phyloP scores from a whole-genome alignment of 2,888 invertebrate genomes.

The Rhorus exstirpatorius region DNA sequence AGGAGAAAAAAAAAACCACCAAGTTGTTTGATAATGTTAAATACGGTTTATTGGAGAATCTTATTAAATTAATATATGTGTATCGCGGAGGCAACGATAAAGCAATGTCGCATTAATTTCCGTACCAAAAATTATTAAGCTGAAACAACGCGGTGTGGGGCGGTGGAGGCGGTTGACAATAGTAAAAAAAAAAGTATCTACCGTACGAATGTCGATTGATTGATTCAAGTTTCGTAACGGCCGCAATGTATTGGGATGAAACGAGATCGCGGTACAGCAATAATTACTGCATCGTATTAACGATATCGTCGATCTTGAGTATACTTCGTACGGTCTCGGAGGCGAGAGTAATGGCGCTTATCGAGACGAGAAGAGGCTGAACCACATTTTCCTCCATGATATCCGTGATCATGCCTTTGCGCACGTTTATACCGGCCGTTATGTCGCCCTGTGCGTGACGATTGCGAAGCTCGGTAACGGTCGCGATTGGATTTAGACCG shows the following conservation, averaged over 20 bases:
- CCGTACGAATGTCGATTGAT: no score
- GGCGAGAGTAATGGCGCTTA: slow-evolving; percentile 96
- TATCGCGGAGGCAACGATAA: not conserved
- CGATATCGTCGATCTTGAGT: slow-evolving; percentile 99
- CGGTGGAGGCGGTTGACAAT: no score
- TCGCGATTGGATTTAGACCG: slow-evolving; percentile 96
- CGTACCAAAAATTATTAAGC: no score
- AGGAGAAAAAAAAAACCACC: not conserved
- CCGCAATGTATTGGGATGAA: no score
- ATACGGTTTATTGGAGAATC: slow-evolving; percentile 70
- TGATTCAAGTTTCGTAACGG: no score
- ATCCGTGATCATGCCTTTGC: slow-evolving; percentile 98
- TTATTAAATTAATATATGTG: slow-evolving; percentile 63
- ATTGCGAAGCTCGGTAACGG: slow-evolving; percentile 98
- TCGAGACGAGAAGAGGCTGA: slow-evolving; percentile 98
- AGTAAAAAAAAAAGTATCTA: no score
- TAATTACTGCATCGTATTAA: slow-evolving; percentile 87
- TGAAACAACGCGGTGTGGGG: no score
- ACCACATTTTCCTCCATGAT: slow-evolving; percentile 99
- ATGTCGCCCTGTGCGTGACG: slow-evolving; percentile 95
- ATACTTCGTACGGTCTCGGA: slow-evolving; percentile 99
- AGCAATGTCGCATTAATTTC: not conserved
- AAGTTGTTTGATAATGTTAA: slow-evolving; percentile 55
- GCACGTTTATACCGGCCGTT: slow-evolving; percentile 97
- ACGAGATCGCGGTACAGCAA: not conserved